A percentile compares a stretch with the other conserved stretches of the same genome.
phyloP scores from a whole-genome alignment of 2,888 invertebrate genomes.

The Hypselothyrea guttata region DNA sequence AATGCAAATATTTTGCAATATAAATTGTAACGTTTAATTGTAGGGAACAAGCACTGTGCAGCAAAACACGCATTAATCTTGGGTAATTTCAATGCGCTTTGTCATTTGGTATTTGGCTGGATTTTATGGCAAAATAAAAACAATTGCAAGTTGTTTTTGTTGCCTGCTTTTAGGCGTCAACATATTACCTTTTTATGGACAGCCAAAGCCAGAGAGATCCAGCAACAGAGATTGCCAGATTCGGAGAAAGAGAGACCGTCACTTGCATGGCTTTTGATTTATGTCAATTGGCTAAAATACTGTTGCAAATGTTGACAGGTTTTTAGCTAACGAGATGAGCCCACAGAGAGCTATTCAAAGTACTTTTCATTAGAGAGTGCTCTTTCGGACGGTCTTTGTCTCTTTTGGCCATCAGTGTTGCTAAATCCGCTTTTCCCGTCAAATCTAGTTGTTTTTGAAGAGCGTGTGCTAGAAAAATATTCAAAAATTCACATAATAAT shows the following conservation, averaged over 20 bases:
- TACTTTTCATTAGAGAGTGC: no score
- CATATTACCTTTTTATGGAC: slow-evolving; percentile 15
- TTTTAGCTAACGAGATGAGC: slow-evolving; percentile 6
- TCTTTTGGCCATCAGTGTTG: no score
- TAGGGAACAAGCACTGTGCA: background rate
- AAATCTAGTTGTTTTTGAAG: no score
- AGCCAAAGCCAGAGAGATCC: background rate
- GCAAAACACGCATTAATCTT: background rate
- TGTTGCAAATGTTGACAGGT: slow-evolving; percentile 6
- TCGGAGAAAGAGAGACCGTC: background rate
- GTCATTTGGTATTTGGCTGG: background rate
- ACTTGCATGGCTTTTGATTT: slow-evolving; percentile 26
- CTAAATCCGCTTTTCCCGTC: no score
- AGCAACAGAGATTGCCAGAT: no score
- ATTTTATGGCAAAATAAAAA: background rate
- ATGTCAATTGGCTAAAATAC: slow-evolving; percentile 14
- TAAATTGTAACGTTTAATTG: background rate
- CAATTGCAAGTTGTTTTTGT: slow-evolving; percentile 5
- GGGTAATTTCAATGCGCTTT: slow-evolving; percentile 1
- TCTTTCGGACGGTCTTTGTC: no score
- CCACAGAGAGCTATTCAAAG: background rate
- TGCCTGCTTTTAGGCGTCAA: slow-evolving; percentile 18
- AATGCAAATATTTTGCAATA: background rate
- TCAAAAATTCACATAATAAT: no score
- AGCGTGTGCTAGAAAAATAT: no score